Base-by-base conservation (phyloP, 2,113 vertebrate species). In the Hemicordylus capensis region DNA sequence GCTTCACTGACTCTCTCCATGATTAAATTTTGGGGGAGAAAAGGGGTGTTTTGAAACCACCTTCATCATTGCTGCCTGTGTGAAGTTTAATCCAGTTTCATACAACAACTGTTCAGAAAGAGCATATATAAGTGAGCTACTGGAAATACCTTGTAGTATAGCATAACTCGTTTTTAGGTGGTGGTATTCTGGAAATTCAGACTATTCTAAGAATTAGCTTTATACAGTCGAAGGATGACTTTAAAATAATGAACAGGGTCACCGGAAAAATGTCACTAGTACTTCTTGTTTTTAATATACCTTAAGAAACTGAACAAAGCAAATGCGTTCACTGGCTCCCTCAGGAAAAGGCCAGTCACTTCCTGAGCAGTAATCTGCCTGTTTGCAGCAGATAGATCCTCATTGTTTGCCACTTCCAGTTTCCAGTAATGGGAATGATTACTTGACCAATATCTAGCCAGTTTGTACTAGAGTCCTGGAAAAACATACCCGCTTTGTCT, bases 321-420 rank as follows among this genome's bases (percentile, higher is more conserved):
- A 83, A 92, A 93, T 73, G 75, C 34, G 67, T 93, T 93, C 86
- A 85, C 93, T 89, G 90, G 85, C 89, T 90, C 93, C 88, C 95
- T 96, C 96, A 95, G 96, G 96, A 97, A 95, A 94, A 96, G 90
- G 83, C 94, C 87, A 94, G 96, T 96, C 96, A 97, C 96, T 97
- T 97, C 96, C 96, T 96, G 96, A 95, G 58, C 93, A 93, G 93
- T 91, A 96, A 95, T 95, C 94, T 95, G 88, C 91, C 91, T 89
- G 94, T 82, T 93, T 94, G 93, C 92, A 91, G 92, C 91, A 93
- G 94, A 94, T 92, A 96, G 89, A 88, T 92, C 93, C 85, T 93
- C 94, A 97, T 96, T 96, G 96, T 97, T 96, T 92, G 88, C 91
- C 72, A 78, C 87, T 93, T 96, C 93, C 84, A 89, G 91, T 92